phyloP scores from a whole-genome alignment of 1,140 invertebrate species.

The Theocolax elegans region DNA sequence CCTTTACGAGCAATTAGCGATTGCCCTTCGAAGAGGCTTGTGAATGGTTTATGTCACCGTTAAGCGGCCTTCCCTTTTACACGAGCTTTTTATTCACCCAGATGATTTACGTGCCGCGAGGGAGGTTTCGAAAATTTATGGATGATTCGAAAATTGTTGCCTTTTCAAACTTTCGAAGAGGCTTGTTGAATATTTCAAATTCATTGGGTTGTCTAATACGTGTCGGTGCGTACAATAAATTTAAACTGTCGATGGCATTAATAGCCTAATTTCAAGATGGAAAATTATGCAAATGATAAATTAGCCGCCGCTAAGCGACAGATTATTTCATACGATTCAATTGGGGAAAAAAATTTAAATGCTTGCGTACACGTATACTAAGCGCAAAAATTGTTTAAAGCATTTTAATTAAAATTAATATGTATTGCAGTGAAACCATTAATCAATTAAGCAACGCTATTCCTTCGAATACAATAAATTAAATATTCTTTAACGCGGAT shows the following conservation, averaged over 20 bases:
- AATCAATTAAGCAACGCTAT: too few relatives aligned
- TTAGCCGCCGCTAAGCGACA: too few relatives aligned
- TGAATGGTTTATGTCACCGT: constrained; percentile 37
- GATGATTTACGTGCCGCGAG: constrained; percentile 30
- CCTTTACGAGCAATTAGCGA: constrained; percentile 36
- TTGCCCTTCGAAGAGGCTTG: constrained; percentile 20
- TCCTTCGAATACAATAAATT: too few relatives aligned
- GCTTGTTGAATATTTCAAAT: constrained; percentile 15
- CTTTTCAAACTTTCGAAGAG: neutral
- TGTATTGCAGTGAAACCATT: too few relatives aligned
- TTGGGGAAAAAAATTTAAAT: too few relatives aligned
- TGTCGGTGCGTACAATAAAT: constrained; percentile 7
- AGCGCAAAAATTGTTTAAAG: too few relatives aligned
- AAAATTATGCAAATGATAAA: too few relatives aligned
- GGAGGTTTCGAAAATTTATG: constrained; percentile 31
- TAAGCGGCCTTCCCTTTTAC: neutral
- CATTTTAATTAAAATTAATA: too few relatives aligned
- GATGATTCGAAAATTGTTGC: constrained; percentile 28
- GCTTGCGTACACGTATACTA: too few relatives aligned
- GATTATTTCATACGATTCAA: too few relatives aligned
- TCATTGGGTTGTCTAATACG: constrained; percentile 9
- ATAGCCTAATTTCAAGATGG: constrained; percentile 7
- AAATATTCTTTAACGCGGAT: too few relatives aligned
- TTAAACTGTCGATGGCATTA: constrained; percentile 7
- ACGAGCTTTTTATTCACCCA: neutral